Percentiles rank a stretch among this genome's conserved stretches.
phyloP scores from a whole-genome alignment of 1,140 invertebrate genomes.

The Drosophila subobscura region DNA sequence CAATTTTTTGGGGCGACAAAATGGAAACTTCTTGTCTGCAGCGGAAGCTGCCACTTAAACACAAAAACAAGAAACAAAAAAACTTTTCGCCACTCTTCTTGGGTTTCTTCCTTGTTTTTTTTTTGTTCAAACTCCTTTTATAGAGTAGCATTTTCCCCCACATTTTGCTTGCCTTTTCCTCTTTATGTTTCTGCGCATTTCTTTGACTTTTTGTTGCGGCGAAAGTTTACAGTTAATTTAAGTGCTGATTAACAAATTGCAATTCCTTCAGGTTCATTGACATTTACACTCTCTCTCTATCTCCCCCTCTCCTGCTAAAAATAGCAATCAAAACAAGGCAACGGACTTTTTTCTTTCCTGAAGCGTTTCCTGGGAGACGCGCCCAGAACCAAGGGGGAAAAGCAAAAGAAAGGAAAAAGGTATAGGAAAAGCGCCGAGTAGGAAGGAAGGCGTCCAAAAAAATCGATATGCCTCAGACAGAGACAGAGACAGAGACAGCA shows the following conservation, averaged over 20 bases:
- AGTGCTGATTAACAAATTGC: constrained; percentile 40
- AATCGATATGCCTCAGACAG: constrained; percentile 82
- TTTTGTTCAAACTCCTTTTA: constrained; percentile 11
- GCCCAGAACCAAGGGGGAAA: constrained; percentile 50
- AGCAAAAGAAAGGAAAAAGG: constrained; percentile 14
- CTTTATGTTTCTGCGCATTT: not conserved
- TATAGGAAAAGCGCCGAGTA: constrained; percentile 10
- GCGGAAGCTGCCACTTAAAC: constrained; percentile 45
- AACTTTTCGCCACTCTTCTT: constrained; percentile 1
- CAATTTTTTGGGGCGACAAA: constrained; percentile 45
- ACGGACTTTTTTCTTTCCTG: constrained; percentile 30
- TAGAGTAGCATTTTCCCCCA: not conserved
- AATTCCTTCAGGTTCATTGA: constrained; percentile 49
- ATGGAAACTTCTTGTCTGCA: constrained; percentile 49
- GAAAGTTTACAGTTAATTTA: constrained; percentile 39
- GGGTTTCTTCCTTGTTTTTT: not conserved
- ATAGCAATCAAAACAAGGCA: constrained; percentile 61
- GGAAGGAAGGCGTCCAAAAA: constrained; percentile 54
- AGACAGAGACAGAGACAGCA: constrained; percentile 50
- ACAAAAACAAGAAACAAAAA: constrained; percentile 21
- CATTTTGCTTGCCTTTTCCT: not conserved
- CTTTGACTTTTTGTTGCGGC: not conserved
- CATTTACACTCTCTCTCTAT: constrained; percentile 5
- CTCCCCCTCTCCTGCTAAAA: constrained; percentile 21
- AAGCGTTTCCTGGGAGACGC: constrained; percentile 63